phyloP scores from a whole-genome alignment of 2,888 invertebrate genomes.

The Lithosia quadra region DNA sequence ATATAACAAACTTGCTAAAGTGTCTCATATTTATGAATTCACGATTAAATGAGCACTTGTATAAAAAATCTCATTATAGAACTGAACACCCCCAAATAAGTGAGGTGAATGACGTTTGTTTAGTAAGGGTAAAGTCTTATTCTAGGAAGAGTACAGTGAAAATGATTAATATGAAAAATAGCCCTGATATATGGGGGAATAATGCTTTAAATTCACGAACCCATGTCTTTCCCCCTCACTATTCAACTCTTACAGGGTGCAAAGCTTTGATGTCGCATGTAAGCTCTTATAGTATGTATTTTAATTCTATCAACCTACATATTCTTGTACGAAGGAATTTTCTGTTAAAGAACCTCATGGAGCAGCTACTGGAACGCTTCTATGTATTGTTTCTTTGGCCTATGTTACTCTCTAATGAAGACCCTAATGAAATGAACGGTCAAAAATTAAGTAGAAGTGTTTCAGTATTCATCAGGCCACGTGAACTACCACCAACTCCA shows the following conservation, averaged over 20 bases:
- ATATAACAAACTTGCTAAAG: conserved; percentile 65
- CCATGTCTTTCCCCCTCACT: conserved; percentile 73
- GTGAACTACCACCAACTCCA: conserved; percentile 28
- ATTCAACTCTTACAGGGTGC: conserved; percentile 71
- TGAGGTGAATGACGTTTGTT: conserved; percentile 42
- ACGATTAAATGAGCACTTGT: conserved; percentile 58
- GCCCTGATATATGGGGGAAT: conserved; percentile 71
- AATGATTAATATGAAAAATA: conserved; percentile 31
- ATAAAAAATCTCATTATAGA: conserved; percentile 52
- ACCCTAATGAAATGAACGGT: conserved; percentile 22
- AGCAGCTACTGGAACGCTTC: conserved; percentile 64
- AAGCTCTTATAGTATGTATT: conserved; percentile 28
- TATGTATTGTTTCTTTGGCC: conserved; percentile 72
- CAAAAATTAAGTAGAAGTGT: conserved; percentile 15
- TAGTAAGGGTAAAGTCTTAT: conserved; percentile 67
- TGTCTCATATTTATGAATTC: conserved; percentile 67
- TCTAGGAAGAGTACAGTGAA: conserved; percentile 59
- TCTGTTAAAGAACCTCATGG: conserved; percentile 58
- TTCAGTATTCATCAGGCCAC: conserved; percentile 26
- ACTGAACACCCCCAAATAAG: conserved; percentile 57
- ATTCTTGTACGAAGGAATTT: conserved; percentile 55
- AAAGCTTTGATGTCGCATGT: conserved; percentile 64
- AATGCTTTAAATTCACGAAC: conserved; percentile 40
- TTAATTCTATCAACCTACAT: conserved; percentile 50
- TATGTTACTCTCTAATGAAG: conserved; percentile 69